Conservation (phyloP, 2,113 vertebrate species). For the Hirundichthys speculiger region DNA sequence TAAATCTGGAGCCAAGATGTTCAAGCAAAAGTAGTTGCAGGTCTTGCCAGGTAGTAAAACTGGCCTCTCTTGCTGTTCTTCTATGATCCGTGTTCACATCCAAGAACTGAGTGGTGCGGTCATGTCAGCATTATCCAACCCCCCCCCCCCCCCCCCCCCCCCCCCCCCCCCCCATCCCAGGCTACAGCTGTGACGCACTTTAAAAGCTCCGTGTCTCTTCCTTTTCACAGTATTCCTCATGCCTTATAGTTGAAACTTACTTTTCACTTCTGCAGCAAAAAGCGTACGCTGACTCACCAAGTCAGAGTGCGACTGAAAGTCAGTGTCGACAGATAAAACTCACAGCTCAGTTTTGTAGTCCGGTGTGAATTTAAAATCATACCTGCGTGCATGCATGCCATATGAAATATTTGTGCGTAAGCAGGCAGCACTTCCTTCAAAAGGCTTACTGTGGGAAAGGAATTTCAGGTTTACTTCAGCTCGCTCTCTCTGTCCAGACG, state of each 20-base stretch:
- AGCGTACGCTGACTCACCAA: slow-evolving; percentile 31
- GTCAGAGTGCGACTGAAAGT: slow-evolving; percentile 18
- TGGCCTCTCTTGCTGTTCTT: background rate
- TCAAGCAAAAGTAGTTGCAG: background rate
- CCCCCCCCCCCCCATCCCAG: background rate
- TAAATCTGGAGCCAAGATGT: background rate
- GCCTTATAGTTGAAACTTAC: slow-evolving; percentile 11
- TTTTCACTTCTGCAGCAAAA: slow-evolving; percentile 24
- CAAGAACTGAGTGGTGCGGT: slow-evolving; percentile 8
- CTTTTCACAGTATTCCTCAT: background rate
- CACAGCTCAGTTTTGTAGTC: background rate
- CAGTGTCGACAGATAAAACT: slow-evolving; percentile 12
- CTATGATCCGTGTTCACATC: background rate
- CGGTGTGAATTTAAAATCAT: background rate
- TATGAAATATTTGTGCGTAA: background rate
- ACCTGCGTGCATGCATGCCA: background rate
- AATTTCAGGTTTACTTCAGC: background rate
- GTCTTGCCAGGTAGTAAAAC: background rate
- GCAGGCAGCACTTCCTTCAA: background rate
- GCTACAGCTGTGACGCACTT: background rate
- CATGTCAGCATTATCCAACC: background rate
- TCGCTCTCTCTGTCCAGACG: background rate
- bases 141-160: background rate
- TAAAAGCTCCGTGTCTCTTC: background rate
- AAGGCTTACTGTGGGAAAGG: background rate